A percentile compares a stretch with the other conserved stretches of the same genome.
These are phyloP conservation scores for Ridgeia piscesae DNA, from an alignment of 1,140 invertebrate species.

Conservation along the genomic window DNA sequence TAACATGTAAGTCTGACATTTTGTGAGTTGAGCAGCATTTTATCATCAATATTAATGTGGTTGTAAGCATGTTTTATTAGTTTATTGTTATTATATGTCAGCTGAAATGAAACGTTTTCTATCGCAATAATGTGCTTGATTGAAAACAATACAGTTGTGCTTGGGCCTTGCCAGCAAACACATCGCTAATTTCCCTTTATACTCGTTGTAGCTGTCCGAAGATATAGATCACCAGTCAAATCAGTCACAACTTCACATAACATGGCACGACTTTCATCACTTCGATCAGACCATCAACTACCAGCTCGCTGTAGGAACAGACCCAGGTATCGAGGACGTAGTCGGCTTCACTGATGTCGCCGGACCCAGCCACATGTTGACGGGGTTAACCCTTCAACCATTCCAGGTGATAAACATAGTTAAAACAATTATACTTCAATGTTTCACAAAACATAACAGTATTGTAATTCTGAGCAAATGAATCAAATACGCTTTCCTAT, in stretches of 20 bases:
- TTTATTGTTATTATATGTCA: too few species aligned
- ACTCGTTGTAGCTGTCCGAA: not conserved
- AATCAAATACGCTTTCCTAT: too few species aligned
- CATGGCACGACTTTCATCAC: constrained; percentile 10
- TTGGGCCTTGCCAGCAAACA: not conserved
- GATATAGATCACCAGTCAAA: constrained; percentile 10
- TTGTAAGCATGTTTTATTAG: too few species aligned
- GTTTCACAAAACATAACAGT: too few species aligned
- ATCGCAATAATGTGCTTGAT: too few species aligned
- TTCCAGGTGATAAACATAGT: not conserved
- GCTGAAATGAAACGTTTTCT: too few species aligned
- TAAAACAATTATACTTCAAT: not conserved
- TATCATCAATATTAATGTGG: too few species aligned
- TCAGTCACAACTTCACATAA: not conserved
- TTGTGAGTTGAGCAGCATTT: too few species aligned
- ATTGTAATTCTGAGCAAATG: not conserved
- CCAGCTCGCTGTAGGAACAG: not conserved
- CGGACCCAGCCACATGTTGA: not conserved
- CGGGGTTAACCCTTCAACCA: not conserved
- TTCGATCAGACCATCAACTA: not conserved
- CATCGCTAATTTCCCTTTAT: not conserved
- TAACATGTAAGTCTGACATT: too few species aligned
- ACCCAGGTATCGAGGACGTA: not conserved
- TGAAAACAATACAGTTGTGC: not conserved
- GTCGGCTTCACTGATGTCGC: not conserved